Evolutionary conservation across 2,888 invertebrate genomes (phyloP), one percentile per base, ranked within the genome.

Genomic region (Microplitis manilae): DNA sequence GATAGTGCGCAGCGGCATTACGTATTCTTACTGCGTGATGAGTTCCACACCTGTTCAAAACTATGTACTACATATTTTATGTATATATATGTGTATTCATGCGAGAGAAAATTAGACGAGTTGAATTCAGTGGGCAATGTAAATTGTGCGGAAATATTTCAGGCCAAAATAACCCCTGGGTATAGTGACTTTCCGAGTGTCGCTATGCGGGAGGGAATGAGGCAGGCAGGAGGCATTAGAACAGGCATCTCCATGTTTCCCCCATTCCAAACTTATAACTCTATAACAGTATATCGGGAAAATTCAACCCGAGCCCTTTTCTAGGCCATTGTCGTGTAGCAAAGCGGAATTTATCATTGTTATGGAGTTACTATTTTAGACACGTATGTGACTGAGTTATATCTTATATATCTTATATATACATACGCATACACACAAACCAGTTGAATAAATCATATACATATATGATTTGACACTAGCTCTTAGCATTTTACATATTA

Each of bases 91-190:
- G 13, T 50, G 50, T 50, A 50, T 50, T 50, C 50, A 50, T 59
- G 75, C 74, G 73, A 74, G 60, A 74, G 68, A 73, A 62, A 76
- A 60, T 59, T 68, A 74, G 40, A 74, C n/a, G 80, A 77, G 78
- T 79, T 79, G 78, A 81, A 77, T 81, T 81, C 82, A 81, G 81
- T 81, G 81, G 83, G 79, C 81, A 81, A 86, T 85, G 86, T 84
- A 86, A 87, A 86, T 86, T 84, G 84, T 81, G 82, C 81, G 83
- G 86, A 84, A 84, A 87, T 87, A 87, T 87, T 85, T 87, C 84
- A 85, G 79, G 79, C 75, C 69, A 74, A 75, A 50, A 50, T 50
- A 50, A 50, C 50, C 30, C 30, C 30, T 30, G 30, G 30, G 50
- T 8, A 50, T 8, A 13, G 50, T 5, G 50, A 13, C 77, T 38